Evolutionary conservation across 2,888 invertebrate genomes (phyloP).

Genomic region (Eilema sororculum): DNA sequence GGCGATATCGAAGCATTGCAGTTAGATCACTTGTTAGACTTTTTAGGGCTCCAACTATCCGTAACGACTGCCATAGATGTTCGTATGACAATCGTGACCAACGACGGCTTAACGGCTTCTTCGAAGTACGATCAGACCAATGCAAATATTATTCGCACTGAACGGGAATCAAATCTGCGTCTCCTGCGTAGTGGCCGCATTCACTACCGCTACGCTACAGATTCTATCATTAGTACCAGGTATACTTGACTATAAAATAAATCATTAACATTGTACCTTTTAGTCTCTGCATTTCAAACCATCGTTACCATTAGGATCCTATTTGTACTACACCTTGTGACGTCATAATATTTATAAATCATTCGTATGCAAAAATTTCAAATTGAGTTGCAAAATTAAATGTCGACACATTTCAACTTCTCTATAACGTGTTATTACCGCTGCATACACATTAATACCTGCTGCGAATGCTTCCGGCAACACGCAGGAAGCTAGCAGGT

Average conservation of each 20-base stretch:
- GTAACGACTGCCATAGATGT: too few relatives aligned
- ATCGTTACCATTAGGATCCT: not conserved
- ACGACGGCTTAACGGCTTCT: too few relatives aligned
- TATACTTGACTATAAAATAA: not conserved
- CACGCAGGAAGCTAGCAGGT: slow-evolving; percentile 48
- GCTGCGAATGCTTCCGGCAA: slow-evolving; percentile 46
- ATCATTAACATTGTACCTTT: not conserved
- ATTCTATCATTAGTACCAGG: too few relatives aligned
- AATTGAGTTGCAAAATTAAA: not conserved
- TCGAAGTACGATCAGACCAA: too few relatives aligned
- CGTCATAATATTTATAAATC: not conserved
- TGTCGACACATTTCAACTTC: not conserved
- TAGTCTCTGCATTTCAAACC: not conserved
- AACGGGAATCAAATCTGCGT: too few relatives aligned
- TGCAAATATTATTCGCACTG: too few relatives aligned
- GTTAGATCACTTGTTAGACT: too few relatives aligned
- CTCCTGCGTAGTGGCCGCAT: too few relatives aligned
- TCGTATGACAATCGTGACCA: too few relatives aligned
- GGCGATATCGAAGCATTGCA: too few relatives aligned
- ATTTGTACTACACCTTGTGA: not conserved
- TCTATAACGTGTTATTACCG: slow-evolving; percentile 25
- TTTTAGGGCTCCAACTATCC: too few relatives aligned
- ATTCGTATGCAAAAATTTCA: not conserved
- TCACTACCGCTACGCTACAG: too few relatives aligned
- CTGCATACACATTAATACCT: slow-evolving; percentile 47